Percentiles rank a stretch among this genome's conserved stretches.
Conservation (phyloP, 2,888 invertebrate species). For the Lycocerus yunnanus region DNA sequence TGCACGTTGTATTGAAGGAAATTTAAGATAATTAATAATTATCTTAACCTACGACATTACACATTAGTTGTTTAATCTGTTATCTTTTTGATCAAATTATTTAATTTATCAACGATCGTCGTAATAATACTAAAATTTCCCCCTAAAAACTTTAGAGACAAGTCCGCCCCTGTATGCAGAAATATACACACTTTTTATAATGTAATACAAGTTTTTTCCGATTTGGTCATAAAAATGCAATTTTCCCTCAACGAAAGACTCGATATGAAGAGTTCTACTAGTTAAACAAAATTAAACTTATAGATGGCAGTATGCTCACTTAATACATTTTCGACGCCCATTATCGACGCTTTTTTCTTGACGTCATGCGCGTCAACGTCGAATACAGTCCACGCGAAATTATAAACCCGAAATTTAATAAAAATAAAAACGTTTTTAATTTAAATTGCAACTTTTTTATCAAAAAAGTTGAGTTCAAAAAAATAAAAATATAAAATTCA, state of each 20-base stretch:
- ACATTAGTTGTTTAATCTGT: too few relatives aligned
- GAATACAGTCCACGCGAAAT: conserved; percentile 32
- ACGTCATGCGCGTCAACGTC: conserved; percentile 41
- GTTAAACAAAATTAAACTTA: background rate
- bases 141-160: background rate
- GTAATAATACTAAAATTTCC: background rate
- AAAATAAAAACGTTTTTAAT: background rate
- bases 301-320: conserved; percentile 9
- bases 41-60: too few relatives aligned
- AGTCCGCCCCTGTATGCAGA: too few relatives aligned
- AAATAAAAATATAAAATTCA: background rate
- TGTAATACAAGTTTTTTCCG: background rate
- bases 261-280: background rate
- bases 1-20: too few relatives aligned
- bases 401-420: conserved; percentile 6
- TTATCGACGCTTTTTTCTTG: conserved; percentile 41
- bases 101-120: too few relatives aligned
- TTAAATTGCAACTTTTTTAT: background rate
- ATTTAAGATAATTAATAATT: too few relatives aligned
- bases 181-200: too few relatives aligned
- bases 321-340: conserved; percentile 29
- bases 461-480: background rate
- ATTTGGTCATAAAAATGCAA: background rate
- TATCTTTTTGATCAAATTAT: too few relatives aligned
- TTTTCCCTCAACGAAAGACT: background rate